These are phyloP conservation scores for Synaphobranchus kaupii DNA, from an alignment of 2,797 vertebrate species.

Conservation along the genomic window DNA sequence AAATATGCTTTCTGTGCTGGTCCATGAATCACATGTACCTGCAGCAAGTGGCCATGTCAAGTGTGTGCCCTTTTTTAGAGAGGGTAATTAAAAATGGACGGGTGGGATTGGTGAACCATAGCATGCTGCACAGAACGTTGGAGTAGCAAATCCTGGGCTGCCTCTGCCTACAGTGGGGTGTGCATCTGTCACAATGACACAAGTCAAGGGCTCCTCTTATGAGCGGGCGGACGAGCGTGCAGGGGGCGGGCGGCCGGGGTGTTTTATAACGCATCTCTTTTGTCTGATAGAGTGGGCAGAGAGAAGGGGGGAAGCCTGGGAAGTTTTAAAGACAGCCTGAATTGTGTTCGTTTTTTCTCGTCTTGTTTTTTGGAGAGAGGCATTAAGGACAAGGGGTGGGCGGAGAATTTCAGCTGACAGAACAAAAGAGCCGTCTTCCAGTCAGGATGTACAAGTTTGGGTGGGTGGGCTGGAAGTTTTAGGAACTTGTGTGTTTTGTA, in stretches of 20 bases:
- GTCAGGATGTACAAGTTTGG: neutral
- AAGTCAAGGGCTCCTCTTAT: neutral
- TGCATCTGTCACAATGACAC: neutral
- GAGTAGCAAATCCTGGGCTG: neutral
- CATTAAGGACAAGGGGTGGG: conserved; percentile 32
- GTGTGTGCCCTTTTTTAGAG: conserved; percentile 22
- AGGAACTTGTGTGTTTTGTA: neutral
- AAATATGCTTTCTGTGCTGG: conserved; percentile 22
- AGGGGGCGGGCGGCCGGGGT: neutral
- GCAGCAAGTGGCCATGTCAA: conserved; percentile 26
- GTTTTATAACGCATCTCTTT: conserved; percentile 29
- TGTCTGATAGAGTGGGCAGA: conserved; percentile 17
- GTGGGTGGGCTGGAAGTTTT: neutral
- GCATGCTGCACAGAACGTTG: neutral
- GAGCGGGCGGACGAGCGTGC: neutral
- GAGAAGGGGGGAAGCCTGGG: neutral
- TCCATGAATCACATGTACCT: conserved; percentile 28
- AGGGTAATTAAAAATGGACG: conserved; percentile 26
- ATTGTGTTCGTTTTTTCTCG: neutral
- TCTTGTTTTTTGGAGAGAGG: conserved; percentile 11
- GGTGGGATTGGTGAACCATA: conserved; percentile 22
- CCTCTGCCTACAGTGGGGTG: neutral
- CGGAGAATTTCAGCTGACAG: conserved; percentile 7
- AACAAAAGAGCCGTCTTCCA: conserved; percentile 15
- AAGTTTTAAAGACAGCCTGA: conserved; percentile 12